These are phyloP conservation scores for Hirtodrosophila trivittata DNA, from an alignment of 2,888 invertebrate species.

Conservation along the genomic window DNA sequence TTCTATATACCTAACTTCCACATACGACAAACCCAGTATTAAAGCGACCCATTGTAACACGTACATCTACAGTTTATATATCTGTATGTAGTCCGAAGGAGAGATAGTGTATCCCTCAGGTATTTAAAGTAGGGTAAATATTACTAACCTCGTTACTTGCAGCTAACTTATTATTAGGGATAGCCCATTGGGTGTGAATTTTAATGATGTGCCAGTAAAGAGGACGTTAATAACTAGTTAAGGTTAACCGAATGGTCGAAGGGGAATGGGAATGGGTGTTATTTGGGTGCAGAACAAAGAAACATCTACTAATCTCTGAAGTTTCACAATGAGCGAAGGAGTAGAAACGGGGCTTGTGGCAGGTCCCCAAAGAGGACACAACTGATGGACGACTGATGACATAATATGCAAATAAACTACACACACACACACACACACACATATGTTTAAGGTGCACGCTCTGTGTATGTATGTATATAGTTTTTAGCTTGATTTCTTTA, in stretches of 20 bases:
- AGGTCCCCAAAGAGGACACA: conserved; percentile 64
- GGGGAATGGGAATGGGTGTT: background rate
- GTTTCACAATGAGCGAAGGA: conserved; percentile 57
- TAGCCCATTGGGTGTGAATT: conserved; percentile 31
- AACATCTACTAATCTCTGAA: conserved; percentile 68
- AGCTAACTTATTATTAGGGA: conserved; percentile 55
- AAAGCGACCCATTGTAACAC: no score
- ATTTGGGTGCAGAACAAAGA: conserved; percentile 12
- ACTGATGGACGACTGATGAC: conserved; percentile 76
- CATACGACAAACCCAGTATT: background rate
- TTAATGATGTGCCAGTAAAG: conserved; percentile 53
- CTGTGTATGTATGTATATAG: conserved; percentile 54
- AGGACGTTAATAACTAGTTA: conserved; percentile 63
- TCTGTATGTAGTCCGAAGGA: no score
- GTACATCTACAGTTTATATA: no score
- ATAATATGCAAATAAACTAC: conserved; percentile 77
- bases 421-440: conserved; percentile 27
- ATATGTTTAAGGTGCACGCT: conserved; percentile 18
- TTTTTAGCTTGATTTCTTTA: conserved; percentile 83
- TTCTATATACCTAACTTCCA: background rate
- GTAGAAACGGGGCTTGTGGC: conserved; percentile 35
- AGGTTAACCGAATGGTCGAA: conserved; percentile 1
- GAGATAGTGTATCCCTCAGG: conserved; percentile 40
- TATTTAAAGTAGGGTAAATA: conserved; percentile 48
- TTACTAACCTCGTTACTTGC: conserved; percentile 70